Evolutionary conservation across 2,797 vertebrate species (phyloP).

Genomic region (Kryptopterus vitreolus): DNA sequence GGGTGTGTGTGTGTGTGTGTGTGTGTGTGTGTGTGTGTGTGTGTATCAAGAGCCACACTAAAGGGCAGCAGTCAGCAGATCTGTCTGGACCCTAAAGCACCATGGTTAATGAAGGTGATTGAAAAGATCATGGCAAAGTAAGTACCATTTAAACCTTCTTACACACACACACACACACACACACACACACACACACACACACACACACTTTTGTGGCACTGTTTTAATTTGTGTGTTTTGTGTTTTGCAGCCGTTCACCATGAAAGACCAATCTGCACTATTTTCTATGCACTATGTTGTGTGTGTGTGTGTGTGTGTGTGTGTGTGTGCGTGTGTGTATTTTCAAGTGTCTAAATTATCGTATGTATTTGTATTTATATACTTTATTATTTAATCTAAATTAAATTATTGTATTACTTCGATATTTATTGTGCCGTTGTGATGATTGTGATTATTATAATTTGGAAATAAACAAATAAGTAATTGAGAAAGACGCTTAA

Average conservation of each 20-base stretch:
- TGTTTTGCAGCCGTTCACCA: conserved; percentile 11
- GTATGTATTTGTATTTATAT: background rate
- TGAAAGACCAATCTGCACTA: background rate
- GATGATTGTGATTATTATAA: too few species aligned
- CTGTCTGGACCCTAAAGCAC: conserved; percentile 49
- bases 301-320: background rate
- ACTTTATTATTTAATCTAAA: background rate
- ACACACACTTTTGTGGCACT: background rate
- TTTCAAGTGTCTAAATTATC: background rate
- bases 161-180: too few species aligned
- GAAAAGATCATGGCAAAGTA: conserved; percentile 54
- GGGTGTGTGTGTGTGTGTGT: background rate
- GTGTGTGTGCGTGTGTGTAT: background rate
- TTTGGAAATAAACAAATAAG: too few species aligned
- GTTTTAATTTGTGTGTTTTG: background rate
- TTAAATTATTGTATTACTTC: too few species aligned
- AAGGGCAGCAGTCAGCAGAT: conserved; percentile 36
- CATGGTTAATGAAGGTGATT: conserved; percentile 51
- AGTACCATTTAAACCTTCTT: background rate
- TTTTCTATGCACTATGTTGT: background rate
- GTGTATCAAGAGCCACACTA: conserved; percentile 51
- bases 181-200: background rate
- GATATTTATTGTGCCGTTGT: background rate
- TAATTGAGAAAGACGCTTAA: too few species aligned
- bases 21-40: background rate